Percentiles rank a stretch among this genome's conserved stretches.
Conservation (phyloP, 2,888 invertebrate species). For the Periphyllus acericola region DNA sequence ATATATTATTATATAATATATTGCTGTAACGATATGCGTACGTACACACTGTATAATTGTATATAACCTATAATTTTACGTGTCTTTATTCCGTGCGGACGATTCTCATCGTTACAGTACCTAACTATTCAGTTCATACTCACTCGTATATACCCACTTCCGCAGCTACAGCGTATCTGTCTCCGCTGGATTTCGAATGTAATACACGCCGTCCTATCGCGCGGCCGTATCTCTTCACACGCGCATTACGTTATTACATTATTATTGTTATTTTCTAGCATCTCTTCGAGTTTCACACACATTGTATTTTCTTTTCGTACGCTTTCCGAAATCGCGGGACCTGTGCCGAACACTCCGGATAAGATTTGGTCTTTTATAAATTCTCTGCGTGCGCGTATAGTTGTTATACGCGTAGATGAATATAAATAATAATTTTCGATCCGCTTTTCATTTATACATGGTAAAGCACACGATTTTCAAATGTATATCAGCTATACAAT, state of each 20-base stretch:
- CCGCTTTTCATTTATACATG: too few relatives aligned
- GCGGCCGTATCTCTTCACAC: background rate
- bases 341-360: background rate
- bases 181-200: background rate
- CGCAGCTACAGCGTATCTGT: background rate
- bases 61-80: background rate
- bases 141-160: background rate
- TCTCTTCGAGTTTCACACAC: background rate
- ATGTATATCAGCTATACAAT: too few relatives aligned
- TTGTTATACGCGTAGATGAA: too few relatives aligned
- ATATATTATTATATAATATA: too few relatives aligned
- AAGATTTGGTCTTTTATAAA: background rate
- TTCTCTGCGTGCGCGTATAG: too few relatives aligned
- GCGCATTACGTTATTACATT: background rate
- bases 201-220: background rate
- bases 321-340: background rate
- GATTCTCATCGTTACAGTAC: background rate
- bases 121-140: background rate
- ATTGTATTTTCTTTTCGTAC: background rate
- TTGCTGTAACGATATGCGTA: background rate
- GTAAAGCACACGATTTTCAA: too few relatives aligned
- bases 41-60: too few relatives aligned
- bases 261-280: background rate
- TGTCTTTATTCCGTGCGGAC: background rate
- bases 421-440: too few relatives aligned